These are phyloP conservation scores for Hoplodrina blanda DNA, from an alignment of 2,888 invertebrate species.

Conservation along the genomic window DNA sequence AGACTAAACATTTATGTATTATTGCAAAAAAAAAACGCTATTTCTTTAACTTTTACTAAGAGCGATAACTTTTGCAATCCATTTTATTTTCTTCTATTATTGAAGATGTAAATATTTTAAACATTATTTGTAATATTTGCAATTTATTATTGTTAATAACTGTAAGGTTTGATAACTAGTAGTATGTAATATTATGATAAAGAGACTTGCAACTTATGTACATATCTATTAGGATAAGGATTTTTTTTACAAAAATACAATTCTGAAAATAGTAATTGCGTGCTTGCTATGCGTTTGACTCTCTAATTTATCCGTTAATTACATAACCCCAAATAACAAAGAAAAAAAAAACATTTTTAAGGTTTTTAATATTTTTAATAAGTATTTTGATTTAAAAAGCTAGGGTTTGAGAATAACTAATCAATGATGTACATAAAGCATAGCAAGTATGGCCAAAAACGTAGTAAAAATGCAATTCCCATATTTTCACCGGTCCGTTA, in stretches of 20 bases:
- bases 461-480: conserved; percentile 57
- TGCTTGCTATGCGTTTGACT: conserved; percentile 61
- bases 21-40: conserved; percentile 54
- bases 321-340: background rate
- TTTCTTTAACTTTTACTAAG: conserved; percentile 50
- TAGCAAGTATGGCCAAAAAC: conserved; percentile 58
- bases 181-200: conserved; percentile 84
- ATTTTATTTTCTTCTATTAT: conserved; percentile 73
- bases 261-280: conserved; percentile 55
- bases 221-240: conserved; percentile 89
- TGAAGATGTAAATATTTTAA: conserved; percentile 90
- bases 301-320: conserved; percentile 3
- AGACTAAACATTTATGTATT: conserved; percentile 54
- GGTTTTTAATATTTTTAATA: background rate
- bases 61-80: conserved; percentile 59
- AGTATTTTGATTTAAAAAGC: background rate
- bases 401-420: conserved; percentile 13
- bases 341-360: background rate
- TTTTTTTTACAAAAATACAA: conserved; percentile 71
- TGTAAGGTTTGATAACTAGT: conserved; percentile 85
- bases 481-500: conserved; percentile 73
- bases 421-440: conserved; percentile 20
- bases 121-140: conserved; percentile 86
- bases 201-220: conserved; percentile 89
- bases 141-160: conserved; percentile 84